A percentile compares a stretch with the other conserved stretches of the same genome.
These are phyloP conservation scores for Hirtodrosophila duncani DNA, from an alignment of 2,888 invertebrate species.

Conservation along the genomic window DNA sequence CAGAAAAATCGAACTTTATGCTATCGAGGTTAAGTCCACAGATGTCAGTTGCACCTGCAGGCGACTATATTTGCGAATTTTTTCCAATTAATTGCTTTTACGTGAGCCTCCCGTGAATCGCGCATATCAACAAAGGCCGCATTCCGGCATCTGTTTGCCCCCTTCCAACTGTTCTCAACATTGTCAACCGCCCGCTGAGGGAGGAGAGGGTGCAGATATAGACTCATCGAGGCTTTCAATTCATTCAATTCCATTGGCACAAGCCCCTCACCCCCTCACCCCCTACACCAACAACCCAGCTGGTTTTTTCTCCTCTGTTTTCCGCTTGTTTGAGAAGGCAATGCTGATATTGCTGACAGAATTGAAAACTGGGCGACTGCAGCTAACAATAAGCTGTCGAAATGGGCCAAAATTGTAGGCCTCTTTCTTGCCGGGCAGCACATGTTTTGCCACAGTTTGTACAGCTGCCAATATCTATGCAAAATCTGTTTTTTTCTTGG, in stretches of 20 bases:
- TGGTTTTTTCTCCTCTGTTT: conserved; percentile 12
- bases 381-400: conserved; percentile 58
- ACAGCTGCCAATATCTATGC: conserved; percentile 56
- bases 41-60: conserved; percentile 19
- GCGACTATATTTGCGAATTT: conserved; percentile 65
- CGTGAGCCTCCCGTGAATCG: conserved; percentile 41
- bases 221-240: conserved; percentile 69
- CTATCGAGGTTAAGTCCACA: conserved; percentile 64
- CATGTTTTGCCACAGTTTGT: conserved; percentile 45
- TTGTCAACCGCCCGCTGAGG: too few relatives aligned
- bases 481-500: conserved; percentile 44
- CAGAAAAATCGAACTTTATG: too few relatives aligned
- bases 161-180: background rate
- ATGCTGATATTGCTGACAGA: conserved; percentile 49
- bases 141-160: conserved; percentile 1
- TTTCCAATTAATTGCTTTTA: conserved; percentile 69
- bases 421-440: conserved; percentile 6
- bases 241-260: conserved; percentile 67
- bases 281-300: too few relatives aligned
- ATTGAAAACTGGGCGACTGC: conserved; percentile 54
- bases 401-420: conserved; percentile 25
- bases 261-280: conserved; percentile 25
- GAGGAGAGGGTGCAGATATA: conserved; percentile 27
- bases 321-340: conserved; percentile 39
- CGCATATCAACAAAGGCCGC: conserved; percentile 60